Evolutionary conservation across 1,140 invertebrate genomes (phyloP), one percentile per base, ranked within the genome.

Genomic region (Nebria ingens): DNA sequence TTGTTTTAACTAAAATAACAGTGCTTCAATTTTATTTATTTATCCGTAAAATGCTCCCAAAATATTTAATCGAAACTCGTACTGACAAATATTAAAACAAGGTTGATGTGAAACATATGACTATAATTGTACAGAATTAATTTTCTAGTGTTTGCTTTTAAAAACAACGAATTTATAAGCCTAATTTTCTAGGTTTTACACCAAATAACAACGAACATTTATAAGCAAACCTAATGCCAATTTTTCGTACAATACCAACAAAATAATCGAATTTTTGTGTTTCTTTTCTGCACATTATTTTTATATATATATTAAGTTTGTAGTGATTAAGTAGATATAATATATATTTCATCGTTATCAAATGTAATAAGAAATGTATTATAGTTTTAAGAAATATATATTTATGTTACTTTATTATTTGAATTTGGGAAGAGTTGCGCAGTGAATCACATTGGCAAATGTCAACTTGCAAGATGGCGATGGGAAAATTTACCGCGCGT

Each of bases 301-400:
- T 45, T 45, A 4, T 17, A n/a, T n/a, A n/a, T n/a, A 45, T 9
- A 17, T 45, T 45, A 45, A 12, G n/a, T 34, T n/a, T 34, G 6
- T 34, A 34, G 6, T 34, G 6, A n/a, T 34, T 34, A 34, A 34
- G 25, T 34, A 34, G 25, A 34, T 45, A 12, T 45, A 45, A 45
- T 45, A 45, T 6, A 45, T 45, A 9, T 45, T 12, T 11, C 15
- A 45, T 45, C 15, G 15, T 45, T 11, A 45, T 45, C 6, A 11
- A 4, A 45, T 45, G 40, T 45, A 45, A n/a, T n/a, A n/a, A 12
- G 17, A 9, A 45, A 45, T 45, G 40, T 45, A 45, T 45, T 45
- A 45, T 45, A 45, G 40, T 11, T 45, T 45, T 45, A 45, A 17
- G 40, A 45, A 45, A 45, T 45, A 45, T 45, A 45, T 45, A 45